Base-by-base conservation (phyloP, 1,140 invertebrate species). In the Heliothis virescens region DNA sequence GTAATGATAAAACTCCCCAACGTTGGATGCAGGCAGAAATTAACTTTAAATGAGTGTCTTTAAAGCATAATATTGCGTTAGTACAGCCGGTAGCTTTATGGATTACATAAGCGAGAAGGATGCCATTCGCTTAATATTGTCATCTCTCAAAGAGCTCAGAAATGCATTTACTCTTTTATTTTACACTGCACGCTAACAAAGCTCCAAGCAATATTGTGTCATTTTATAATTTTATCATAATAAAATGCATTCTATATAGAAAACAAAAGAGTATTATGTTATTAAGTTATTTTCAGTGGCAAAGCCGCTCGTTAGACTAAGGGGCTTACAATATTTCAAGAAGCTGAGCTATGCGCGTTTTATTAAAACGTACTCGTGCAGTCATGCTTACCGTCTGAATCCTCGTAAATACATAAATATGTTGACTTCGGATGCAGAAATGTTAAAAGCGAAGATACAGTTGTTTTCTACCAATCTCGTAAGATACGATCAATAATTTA, bases 301-400 rank as follows among this genome's bases (percentile, higher is more conserved):
- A 26, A 10, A 59, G 57, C 18, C 57, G 16, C 3, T 18, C 41
- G 41, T 13, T 16, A 48, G 21, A 60, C 11, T 67, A 67, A 67
- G 41, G 3, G 50, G 63, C 63, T 67, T 67, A 67, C 16, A 67
- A 21, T 21, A 47, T 65, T 65, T 48, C 18, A 67, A 48, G 63
- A 26, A 67, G 63, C 63, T 67, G 18, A 67, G 16, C 41, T 48
- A 16, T 4, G 13, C 60, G 29, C 2, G 26, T 16, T 63, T 62
- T 34, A 62, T 62, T 41, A n/a, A 63, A 63, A 57, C 16, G 55
- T 21, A 57, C 18, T 47, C 60, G 29, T 47, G 60, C 60, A 63
- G 29, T 41, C 34, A 63, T 63, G 60, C 60, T n/a, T 63, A 2
- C 16, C 18, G 26, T 7, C 26, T 15, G 15, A 47, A 7, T 57